A percentile compares a stretch with the other conserved stretches of the same genome.
phyloP scores from a whole-genome alignment of 2,113 vertebrate genomes.

The Bubo bubo region DNA sequence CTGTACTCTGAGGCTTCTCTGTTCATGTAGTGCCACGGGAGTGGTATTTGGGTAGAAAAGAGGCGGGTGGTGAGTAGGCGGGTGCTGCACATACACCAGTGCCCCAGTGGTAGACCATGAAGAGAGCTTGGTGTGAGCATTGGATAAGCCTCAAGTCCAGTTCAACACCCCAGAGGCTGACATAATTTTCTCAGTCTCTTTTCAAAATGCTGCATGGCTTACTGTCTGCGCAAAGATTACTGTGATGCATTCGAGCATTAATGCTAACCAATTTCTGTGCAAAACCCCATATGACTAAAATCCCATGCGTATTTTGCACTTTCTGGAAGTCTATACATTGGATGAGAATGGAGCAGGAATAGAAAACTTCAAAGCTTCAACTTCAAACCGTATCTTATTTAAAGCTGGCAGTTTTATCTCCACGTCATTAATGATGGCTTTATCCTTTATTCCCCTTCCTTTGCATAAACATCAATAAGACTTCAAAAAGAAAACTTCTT shows the following conservation, averaged over 20 bases:
- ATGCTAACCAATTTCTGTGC: neutral
- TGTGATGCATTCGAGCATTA: neutral
- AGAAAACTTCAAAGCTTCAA: neutral
- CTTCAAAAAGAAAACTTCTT: neutral
- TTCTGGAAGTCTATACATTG: neutral
- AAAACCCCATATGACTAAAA: neutral
- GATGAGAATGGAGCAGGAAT: neutral
- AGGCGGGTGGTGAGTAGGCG: neutral
- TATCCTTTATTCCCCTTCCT: neutral
- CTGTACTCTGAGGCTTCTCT: neutral
- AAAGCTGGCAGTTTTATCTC: neutral
- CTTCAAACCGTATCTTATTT: neutral
- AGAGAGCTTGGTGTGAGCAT: neutral
- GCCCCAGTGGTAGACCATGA: neutral
- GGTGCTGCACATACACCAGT: neutral
- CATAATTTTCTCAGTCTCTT: neutral
- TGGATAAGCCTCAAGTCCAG: neutral
- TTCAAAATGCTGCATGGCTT: neutral
- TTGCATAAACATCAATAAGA: neutral
- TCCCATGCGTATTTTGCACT: neutral
- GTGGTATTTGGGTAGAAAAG: fast-evolving
- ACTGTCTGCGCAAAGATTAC: neutral
- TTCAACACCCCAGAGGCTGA: neutral
- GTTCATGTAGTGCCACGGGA: neutral
- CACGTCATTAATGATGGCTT: neutral